A percentile compares a stretch with the other conserved stretches of the same genome.
These are phyloP conservation scores for Nephrotoma appendiculata DNA, from an alignment of 2,888 invertebrate species.

Conservation along the genomic window DNA sequence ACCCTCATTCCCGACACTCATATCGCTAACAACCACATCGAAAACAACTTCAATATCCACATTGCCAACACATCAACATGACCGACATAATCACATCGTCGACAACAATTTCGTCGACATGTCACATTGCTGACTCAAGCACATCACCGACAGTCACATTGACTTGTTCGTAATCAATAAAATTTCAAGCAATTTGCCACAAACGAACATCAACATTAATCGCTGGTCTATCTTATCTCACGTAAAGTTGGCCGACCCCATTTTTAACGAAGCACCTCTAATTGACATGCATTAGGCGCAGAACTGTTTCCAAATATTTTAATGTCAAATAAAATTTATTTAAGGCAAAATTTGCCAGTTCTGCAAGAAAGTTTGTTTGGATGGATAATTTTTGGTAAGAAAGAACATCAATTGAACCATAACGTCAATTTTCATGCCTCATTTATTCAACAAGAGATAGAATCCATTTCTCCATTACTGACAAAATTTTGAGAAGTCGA, in stretches of 20 bases:
- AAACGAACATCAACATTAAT: not conserved
- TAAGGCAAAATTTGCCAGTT: no score
- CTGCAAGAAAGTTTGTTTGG: not conserved
- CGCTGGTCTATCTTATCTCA: not conserved
- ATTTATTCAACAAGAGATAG: not conserved
- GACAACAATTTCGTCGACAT: no score
- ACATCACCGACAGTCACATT: no score
- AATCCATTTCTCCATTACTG: not conserved
- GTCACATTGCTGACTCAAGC: no score
- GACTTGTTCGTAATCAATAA: no score
- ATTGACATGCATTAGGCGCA: not conserved
- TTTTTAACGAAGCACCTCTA: not conserved
- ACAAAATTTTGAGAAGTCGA: slow-evolving; percentile 13
- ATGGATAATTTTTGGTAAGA: not conserved
- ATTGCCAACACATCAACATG: no score
- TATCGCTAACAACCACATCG: no score
- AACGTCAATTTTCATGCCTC: not conserved
- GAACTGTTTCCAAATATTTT: not conserved
- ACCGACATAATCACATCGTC: no score
- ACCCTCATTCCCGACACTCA: no score
- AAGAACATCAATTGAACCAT: not conserved
- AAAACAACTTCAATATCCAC: no score
- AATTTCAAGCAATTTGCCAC: not conserved
- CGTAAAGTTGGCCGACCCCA: no score
- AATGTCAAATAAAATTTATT: not conserved